Conservation (phyloP, 1,140 invertebrate genomes). For the Triops longicaudatus region DNA sequence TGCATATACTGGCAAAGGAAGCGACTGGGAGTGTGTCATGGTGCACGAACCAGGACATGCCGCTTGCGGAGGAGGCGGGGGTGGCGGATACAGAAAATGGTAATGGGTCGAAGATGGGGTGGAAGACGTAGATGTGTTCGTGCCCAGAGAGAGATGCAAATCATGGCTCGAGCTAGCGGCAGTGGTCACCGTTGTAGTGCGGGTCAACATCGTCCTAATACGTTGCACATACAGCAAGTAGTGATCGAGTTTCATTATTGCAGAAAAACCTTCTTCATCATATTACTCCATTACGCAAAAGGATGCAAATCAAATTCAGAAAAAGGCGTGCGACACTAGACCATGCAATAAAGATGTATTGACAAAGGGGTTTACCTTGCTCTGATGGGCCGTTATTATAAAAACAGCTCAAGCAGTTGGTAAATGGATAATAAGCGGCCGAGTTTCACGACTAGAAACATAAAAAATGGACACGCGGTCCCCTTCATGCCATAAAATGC, state of each 20-base stretch:
- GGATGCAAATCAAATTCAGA: not conserved
- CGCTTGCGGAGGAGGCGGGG: constrained; percentile 22
- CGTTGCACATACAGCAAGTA: not conserved
- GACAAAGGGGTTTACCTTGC: not conserved
- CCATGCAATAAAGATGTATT: constrained; percentile 2
- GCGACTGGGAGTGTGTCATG: not conserved
- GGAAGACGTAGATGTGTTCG: constrained; percentile 13
- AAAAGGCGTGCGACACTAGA: not conserved
- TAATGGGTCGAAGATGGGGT: constrained; percentile 13
- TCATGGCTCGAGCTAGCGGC: constrained; percentile 27
- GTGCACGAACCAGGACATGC: not conserved
- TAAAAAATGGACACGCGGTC: not conserved
- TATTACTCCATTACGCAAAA: not conserved
- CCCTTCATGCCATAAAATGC: not conserved
- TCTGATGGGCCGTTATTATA: not conserved
- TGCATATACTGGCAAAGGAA: constrained; percentile 25
- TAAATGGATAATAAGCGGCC: not conserved
- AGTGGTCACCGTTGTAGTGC: constrained; percentile 25
- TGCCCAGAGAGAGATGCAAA: constrained; percentile 23
- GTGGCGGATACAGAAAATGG: constrained; percentile 10
- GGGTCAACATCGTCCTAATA: constrained; percentile 21
- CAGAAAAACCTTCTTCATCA: not conserved
- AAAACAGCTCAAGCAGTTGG: not conserved
- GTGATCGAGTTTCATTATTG: not conserved
- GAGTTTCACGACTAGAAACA: not conserved